Evolutionary conservation across 2,113 vertebrate species (phyloP).

Genomic region (Thinocorus orbignyianus): DNA sequence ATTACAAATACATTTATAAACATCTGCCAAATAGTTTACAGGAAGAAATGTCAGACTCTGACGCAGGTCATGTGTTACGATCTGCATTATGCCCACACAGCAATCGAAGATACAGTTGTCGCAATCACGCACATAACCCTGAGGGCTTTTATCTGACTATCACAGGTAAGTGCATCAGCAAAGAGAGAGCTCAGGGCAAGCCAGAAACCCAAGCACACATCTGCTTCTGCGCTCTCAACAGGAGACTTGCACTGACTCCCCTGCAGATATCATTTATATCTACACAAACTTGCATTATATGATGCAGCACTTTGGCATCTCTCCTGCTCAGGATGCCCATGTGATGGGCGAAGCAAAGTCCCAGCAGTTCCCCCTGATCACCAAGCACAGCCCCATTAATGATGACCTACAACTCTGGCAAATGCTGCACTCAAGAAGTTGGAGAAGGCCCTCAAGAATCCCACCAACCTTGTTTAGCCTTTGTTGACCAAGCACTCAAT

Average conservation of each 20-base stretch:
- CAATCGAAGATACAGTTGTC: not conserved
- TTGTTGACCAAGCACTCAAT: not conserved
- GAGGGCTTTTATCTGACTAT: not conserved
- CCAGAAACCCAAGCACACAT: not conserved
- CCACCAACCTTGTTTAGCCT: not conserved
- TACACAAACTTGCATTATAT: not conserved
- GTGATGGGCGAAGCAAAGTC: not conserved
- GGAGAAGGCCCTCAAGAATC: not conserved
- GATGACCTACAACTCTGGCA: not conserved
- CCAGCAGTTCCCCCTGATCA: not conserved
- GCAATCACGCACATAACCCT: not conserved
- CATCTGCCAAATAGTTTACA: constrained; percentile 47
- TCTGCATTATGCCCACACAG: not conserved
- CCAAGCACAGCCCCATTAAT: not conserved
- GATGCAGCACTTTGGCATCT: not conserved
- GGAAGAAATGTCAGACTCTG: constrained; percentile 50
- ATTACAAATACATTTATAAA: constrained; percentile 44
- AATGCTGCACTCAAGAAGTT: not conserved
- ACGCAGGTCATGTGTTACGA: not conserved
- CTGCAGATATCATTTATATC: not conserved
- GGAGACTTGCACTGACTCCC: not conserved
- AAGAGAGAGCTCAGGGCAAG: not conserved
- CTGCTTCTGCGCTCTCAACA: not conserved
- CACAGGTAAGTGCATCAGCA: not conserved
- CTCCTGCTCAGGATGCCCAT: not conserved